Evolutionary conservation across 2,888 invertebrate species (phyloP), one percentile per base, ranked within the genome.

Genomic region (Heteromyza rotundicornis): DNA sequence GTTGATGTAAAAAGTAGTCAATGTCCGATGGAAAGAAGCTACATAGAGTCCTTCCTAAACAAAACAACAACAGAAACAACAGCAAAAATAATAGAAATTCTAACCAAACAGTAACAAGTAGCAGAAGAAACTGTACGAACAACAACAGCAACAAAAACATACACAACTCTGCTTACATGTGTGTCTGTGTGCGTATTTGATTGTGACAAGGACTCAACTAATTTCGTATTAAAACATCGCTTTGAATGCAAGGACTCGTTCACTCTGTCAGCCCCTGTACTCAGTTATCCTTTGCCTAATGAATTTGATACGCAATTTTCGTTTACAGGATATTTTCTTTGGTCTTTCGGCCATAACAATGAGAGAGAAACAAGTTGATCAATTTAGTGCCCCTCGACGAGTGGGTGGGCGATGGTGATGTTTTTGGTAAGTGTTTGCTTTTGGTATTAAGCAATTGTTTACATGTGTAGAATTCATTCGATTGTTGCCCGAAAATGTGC

Each of bases 191-290:
- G 23, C 2, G 3, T 32, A 12, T n/a, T 10, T 12, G n/a, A 55
- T 40, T 55, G 55, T 55, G 36, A 23, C 3, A 53, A 74, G 71
- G 74, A 77, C 76, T 75, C 70, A 74, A 74, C 76, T 74, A 74
- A 74, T 74, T 74, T 74, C 69, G 70, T 76, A 76, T 75, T 77
- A 75, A 76, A 74, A 76, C 76, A 77, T 75, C 77, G 73, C 73
- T 77, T 75, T 77, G 77, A 75, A 77, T 77, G 76, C 75, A 77
- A 57, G 50, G 35, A n/a, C 50, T 12, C 14, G 20, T 20, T 12
- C 17, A 17, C 12, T 8, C 32, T 32, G 32, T 5, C 32, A 12
- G 32, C 5, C n/a, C 12, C 32, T 32, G 32, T 12, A 32, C 32
- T 32, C 14, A 19, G 17, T 47, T 47, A 47, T 17, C 20, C 19